These are phyloP conservation scores for Tridacna gigas DNA, from an alignment of 2,888 invertebrate genomes.

Conservation along the genomic window DNA sequence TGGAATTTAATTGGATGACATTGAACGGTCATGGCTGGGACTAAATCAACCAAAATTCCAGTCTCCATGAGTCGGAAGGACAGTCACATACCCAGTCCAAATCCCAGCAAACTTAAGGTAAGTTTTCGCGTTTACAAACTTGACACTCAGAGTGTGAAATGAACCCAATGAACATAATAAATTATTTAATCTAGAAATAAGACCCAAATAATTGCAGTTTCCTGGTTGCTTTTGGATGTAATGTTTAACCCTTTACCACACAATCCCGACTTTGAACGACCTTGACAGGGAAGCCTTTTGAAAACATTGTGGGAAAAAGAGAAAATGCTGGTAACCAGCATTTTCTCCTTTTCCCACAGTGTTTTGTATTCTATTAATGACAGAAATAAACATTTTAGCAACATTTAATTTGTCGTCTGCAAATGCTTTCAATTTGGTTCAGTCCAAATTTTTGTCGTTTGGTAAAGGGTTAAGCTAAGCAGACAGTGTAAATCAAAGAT, in stretches of 20 bases:
- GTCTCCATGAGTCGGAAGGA: constrained; percentile 52
- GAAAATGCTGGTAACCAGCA: background rate
- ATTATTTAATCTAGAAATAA: no score
- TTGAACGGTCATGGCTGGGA: constrained; percentile 31
- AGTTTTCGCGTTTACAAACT: background rate
- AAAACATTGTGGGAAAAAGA: background rate
- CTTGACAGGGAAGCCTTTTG: background rate
- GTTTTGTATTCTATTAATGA: background rate
- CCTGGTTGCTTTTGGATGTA: background rate
- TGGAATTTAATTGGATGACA: no score
- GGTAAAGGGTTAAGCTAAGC: background rate
- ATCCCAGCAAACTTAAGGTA: constrained; percentile 62
- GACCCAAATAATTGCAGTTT: no score
- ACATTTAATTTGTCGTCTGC: background rate
- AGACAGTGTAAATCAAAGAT: no score
- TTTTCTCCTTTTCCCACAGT: background rate
- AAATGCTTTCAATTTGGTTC: background rate
- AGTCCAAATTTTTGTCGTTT: background rate
- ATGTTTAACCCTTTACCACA: background rate
- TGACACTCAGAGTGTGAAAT: no score
- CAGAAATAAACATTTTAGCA: background rate
- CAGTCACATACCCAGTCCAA: constrained; percentile 38
- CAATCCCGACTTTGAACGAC: background rate
- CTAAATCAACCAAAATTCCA: constrained; percentile 56
- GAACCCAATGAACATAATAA: no score